Evolutionary conservation across 2,888 invertebrate species (phyloP).

Genomic region (Sminthurides aquaticus): DNA sequence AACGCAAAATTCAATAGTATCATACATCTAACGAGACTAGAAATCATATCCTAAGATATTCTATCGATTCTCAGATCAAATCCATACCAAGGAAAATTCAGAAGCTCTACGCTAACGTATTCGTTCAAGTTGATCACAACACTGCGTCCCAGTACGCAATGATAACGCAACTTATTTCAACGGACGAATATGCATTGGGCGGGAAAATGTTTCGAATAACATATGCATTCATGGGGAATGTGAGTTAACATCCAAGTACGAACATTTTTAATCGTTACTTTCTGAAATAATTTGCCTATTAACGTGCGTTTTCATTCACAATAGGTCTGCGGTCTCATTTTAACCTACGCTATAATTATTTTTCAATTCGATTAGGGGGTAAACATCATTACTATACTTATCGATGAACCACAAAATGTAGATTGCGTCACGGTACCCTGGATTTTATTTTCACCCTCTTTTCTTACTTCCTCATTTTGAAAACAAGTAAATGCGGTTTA

Average conservation of each 20-base stretch:
- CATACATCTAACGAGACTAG: too few species aligned
- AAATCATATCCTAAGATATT: too few species aligned
- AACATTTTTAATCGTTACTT: background rate
- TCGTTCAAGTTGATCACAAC: background rate
- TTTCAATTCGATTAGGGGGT: background rate
- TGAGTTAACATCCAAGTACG: background rate
- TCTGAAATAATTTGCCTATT: background rate
- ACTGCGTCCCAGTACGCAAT: background rate
- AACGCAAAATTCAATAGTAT: too few species aligned
- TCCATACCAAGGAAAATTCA: background rate
- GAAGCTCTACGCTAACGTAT: background rate
- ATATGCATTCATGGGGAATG: background rate
- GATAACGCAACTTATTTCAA: background rate
- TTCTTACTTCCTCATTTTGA: background rate
- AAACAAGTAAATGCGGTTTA: slow-evolving; percentile 5
- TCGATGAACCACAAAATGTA: background rate
- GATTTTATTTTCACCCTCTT: background rate
- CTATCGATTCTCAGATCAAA: background rate
- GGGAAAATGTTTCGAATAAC: background rate
- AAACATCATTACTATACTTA: background rate
- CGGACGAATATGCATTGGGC: background rate
- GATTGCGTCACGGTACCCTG: background rate
- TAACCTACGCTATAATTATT: background rate
- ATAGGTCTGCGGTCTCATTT: background rate
- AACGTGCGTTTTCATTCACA: background rate